A percentile compares a stretch with the other conserved stretches of the same genome.
phyloP scores from a whole-genome alignment of 2,113 vertebrate species.

The Geococcyx californianus region DNA sequence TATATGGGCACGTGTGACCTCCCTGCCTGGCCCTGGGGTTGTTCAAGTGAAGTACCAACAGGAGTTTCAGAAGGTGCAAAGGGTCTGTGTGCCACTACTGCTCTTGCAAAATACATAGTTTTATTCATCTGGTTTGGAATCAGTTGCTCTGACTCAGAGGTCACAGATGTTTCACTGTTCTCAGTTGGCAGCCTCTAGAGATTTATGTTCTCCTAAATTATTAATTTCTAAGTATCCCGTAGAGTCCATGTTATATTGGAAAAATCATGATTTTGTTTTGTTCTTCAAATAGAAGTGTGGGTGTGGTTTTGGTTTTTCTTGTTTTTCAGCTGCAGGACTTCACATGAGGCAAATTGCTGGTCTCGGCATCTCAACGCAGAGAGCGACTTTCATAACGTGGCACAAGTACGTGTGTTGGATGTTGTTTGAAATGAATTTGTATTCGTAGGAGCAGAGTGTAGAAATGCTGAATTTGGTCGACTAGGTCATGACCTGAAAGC shows the following conservation, averaged over 20 bases:
- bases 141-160: not conserved
- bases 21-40: not conserved
- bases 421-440: not conserved
- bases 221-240: not conserved
- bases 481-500: not conserved
- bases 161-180: not conserved
- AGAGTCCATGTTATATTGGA: not conserved
- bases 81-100: not conserved
- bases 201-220: not conserved
- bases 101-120: not conserved
- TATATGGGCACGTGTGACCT: not conserved
- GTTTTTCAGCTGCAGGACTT: conserved; percentile 82
- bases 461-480: fast-evolving
- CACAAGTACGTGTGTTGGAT: conserved; percentile 77
- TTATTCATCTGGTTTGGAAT: not conserved
- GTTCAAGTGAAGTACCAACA: not conserved
- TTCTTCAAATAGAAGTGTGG: not conserved
- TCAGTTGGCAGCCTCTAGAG: not conserved
- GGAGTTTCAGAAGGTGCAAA: not conserved
- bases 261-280: not conserved
- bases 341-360: conserved; percentile 86
- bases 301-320: not conserved
- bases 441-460: not conserved
- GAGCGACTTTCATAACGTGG: conserved; percentile 94
- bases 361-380: conserved; percentile 94